phyloP scores from a whole-genome alignment of 2,888 invertebrate species.

The Platycnemis pennipes region DNA sequence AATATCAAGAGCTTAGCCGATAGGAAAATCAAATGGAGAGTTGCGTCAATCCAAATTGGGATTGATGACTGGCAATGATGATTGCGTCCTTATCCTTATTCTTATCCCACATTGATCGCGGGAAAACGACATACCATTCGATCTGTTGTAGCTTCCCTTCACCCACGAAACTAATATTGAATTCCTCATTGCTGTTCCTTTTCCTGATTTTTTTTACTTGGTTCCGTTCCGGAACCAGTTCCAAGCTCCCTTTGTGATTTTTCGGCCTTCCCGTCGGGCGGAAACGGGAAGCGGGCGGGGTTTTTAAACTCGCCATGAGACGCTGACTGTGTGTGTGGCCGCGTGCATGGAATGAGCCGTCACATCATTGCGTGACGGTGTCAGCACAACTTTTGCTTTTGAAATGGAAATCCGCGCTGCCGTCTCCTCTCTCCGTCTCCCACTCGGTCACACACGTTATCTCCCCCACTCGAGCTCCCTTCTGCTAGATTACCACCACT shows the following conservation, averaged over 20 bases:
- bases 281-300: background rate
- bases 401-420: slow-evolving; percentile 24
- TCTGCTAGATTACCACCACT: background rate
- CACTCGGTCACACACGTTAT: background rate
- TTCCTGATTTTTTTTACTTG: too few species aligned
- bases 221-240: background rate
- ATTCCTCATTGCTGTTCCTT: too few species aligned
- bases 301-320: background rate
- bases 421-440: background rate
- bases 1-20: too few species aligned
- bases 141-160: too few species aligned
- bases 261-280: background rate
- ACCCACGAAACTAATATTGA: too few species aligned
- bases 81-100: too few species aligned
- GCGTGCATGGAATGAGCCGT: background rate
- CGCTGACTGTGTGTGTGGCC: background rate
- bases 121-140: too few species aligned
- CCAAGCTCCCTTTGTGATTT: background rate
- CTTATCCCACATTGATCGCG: too few species aligned
- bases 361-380: slow-evolving; percentile 15
- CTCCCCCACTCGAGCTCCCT: background rate
- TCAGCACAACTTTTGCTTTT: slow-evolving; percentile 14
- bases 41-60: too few species aligned
- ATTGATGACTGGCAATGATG: too few species aligned
- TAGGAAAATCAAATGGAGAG: too few species aligned